phyloP scores from a whole-genome alignment of 2,113 vertebrate genomes.

The Sphyrna mokarran region DNA sequence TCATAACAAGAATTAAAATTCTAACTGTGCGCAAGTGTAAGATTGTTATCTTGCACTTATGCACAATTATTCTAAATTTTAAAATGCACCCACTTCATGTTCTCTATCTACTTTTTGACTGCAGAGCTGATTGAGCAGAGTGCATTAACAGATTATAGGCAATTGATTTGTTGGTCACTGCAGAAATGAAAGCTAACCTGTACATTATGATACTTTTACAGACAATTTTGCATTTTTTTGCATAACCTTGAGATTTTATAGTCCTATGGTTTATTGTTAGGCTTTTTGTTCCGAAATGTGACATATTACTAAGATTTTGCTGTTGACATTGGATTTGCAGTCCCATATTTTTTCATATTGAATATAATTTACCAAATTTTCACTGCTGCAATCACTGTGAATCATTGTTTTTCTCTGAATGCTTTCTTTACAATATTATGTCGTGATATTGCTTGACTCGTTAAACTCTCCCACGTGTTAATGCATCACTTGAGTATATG shows the following conservation, averaged over 20 bases:
- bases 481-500: neutral
- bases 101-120: neutral
- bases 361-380: neutral
- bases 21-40: neutral
- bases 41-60: no score
- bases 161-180: neutral
- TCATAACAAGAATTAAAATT: neutral
- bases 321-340: neutral
- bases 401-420: neutral
- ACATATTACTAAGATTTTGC: neutral
- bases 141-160: neutral
- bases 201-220: neutral
- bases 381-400: neutral
- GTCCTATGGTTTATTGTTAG: neutral
- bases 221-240: neutral
- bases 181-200: neutral
- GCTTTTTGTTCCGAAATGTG: neutral
- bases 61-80: no score
- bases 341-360: neutral
- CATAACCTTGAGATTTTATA: neutral
- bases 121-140: neutral
- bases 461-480: no score
- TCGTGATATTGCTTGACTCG: neutral
- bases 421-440: neutral
- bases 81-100: no score